Evolutionary conservation across 2,888 invertebrate genomes (phyloP).

Genomic region (Loripinus fragilis): DNA sequence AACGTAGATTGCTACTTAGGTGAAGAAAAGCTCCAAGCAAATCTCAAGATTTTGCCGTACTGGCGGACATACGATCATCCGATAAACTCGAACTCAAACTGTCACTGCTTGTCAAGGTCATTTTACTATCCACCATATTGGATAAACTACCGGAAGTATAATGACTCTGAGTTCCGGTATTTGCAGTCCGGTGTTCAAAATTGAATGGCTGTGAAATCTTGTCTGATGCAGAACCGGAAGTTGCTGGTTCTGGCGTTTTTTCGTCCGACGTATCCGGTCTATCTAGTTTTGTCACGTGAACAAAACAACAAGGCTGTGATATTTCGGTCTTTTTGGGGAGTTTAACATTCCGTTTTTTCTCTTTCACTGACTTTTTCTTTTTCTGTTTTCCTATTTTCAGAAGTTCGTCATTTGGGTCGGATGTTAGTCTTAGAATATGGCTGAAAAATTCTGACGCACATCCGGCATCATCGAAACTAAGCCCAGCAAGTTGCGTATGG

Average conservation of each 20-base stretch:
- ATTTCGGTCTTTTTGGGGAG: conserved; percentile 92
- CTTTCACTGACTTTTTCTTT: conserved; percentile 76
- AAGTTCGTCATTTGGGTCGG: conserved; percentile 91
- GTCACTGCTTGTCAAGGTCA: conserved; percentile 60
- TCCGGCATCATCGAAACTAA: conserved; percentile 91
- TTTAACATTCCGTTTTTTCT: conserved; percentile 79
- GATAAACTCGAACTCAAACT: conserved; percentile 70
- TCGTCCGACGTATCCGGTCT: conserved; percentile 50
- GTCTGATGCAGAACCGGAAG: conserved; percentile 24
- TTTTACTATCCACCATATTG: conserved; percentile 55
- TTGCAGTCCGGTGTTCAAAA: conserved; percentile 51
- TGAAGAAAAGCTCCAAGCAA: too few relatives aligned
- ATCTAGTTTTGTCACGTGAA: conserved; percentile 91
- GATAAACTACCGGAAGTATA: conserved; percentile 42
- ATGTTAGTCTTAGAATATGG: conserved; percentile 86
- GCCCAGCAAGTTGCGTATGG: conserved; percentile 90
- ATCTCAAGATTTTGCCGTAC: conserved; percentile 37
- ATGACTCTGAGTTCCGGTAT: conserved; percentile 30
- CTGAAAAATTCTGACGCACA: conserved; percentile 88
- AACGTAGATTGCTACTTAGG: too few relatives aligned
- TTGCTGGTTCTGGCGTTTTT: conserved; percentile 24
- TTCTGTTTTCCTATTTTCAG: conserved; percentile 86
- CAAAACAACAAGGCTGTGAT: conserved; percentile 93
- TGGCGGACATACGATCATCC: conserved; percentile 59
- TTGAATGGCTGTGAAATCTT: conserved; percentile 57